Conservation (phyloP, 2,113 vertebrate genomes). For the Hippocampus barbouri region DNA sequence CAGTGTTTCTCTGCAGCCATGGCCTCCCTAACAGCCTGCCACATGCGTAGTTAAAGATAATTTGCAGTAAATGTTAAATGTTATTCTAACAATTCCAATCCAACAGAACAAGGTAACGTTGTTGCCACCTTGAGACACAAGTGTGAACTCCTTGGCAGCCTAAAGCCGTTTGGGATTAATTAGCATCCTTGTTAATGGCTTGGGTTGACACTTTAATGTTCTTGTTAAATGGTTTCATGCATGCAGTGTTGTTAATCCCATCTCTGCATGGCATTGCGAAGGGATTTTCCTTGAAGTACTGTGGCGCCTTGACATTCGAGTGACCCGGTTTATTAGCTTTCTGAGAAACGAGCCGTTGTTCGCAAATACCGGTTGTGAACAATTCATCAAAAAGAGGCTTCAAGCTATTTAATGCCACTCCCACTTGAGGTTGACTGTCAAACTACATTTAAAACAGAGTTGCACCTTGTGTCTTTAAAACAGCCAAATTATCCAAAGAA, state of each 20-base stretch:
- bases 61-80: background rate
- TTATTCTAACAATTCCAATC: background rate
- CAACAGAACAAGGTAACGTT: background rate
- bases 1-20: background rate
- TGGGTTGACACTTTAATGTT: background rate
- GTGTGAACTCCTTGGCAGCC: background rate
- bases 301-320: too few relatives aligned
- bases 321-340: too few relatives aligned
- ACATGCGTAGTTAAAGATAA: background rate
- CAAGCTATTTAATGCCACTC: too few relatives aligned
- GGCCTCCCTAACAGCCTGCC: background rate
- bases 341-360: too few relatives aligned
- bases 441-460: too few relatives aligned
- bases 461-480: too few relatives aligned
- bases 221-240: background rate
- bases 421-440: too few relatives aligned
- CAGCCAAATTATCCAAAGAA: too few relatives aligned
- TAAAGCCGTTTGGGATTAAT: conserved; percentile 5
- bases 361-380: too few relatives aligned
- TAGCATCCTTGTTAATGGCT: background rate
- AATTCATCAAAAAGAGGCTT: too few relatives aligned
- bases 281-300: background rate
- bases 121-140: background rate
- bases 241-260: background rate
- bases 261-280: background rate